Evolutionary conservation across 1,140 invertebrate species (phyloP).

Genomic region (Tetramorium alpestre): DNA sequence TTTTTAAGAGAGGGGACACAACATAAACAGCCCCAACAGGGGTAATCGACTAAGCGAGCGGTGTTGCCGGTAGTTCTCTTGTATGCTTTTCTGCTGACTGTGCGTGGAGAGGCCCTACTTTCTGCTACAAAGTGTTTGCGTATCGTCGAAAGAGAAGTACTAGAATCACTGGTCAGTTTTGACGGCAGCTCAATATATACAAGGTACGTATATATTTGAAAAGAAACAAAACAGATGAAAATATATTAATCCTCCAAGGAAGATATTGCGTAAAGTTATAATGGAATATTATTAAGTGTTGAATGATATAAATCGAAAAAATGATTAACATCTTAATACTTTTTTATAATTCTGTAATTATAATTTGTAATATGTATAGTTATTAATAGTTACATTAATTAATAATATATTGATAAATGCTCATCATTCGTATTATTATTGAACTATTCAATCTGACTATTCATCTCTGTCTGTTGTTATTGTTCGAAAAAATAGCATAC

Average conservation of each 20-base stretch:
- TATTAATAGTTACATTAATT: too few relatives aligned
- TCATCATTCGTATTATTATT: neutral
- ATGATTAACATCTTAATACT: neutral
- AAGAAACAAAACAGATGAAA: too few relatives aligned
- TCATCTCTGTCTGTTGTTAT: neutral
- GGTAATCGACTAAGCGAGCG: neutral
- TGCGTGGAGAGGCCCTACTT: too few relatives aligned
- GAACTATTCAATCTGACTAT: neutral
- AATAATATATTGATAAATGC: neutral
- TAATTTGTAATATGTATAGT: neutral
- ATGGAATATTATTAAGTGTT: neutral
- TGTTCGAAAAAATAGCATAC: neutral
- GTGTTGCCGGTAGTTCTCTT: neutral
- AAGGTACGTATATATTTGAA: neutral
- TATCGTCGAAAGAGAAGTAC: neutral
- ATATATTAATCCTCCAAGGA: neutral
- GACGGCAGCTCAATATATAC: neutral
- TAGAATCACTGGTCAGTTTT: neutral
- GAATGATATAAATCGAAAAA: neutral
- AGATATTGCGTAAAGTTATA: neutral
- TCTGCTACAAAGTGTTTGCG: neutral
- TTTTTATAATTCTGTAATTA: slow-evolving; percentile 2
- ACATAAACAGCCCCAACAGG: too few relatives aligned
- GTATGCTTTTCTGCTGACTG: neutral
- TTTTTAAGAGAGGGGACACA: neutral